phyloP scores from a whole-genome alignment of 2,113 vertebrate species.

The Labeo catla region DNA sequence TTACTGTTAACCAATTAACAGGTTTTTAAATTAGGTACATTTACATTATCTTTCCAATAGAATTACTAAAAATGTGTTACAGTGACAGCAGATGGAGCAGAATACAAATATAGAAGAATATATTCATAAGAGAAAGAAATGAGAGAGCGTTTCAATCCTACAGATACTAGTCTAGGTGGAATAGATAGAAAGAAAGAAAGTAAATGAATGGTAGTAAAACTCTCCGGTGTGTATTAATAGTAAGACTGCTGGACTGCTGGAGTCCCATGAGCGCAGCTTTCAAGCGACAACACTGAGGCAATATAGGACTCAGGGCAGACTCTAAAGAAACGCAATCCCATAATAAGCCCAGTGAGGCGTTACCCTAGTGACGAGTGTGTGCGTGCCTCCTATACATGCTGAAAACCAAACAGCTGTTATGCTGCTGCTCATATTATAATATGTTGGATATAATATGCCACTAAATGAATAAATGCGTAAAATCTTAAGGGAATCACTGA shows the following conservation, averaged over 20 bases:
- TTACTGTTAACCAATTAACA: not conserved
- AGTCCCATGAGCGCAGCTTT: constrained; percentile 9
- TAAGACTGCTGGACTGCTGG: not conserved
- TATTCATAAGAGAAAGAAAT: not conserved
- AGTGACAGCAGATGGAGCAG: not conserved
- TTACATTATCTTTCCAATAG: not conserved
- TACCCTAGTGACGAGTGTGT: not conserved
- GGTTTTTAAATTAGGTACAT: not conserved
- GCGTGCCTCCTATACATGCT: not conserved
- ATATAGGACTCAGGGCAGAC: constrained; percentile 21
- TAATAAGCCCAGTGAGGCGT: constrained; percentile 2
- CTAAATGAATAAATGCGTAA: not conserved
- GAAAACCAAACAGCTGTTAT: not conserved
- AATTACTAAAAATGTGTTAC: constrained; percentile 9
- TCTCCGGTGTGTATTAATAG: constrained; percentile 29
- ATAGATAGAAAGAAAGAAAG: not conserved
- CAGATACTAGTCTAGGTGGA: not conserved
- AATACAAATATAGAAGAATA: not conserved
- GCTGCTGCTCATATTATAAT: not conserved
- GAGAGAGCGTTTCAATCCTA: not conserved
- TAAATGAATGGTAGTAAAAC: constrained; percentile 22
- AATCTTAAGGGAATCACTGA: not conserved
- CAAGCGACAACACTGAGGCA: not conserved
- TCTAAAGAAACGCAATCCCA: constrained; percentile 12
- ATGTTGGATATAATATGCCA: not conserved